phyloP scores from a whole-genome alignment of 2,888 invertebrate genomes.

The Formica aserva region DNA sequence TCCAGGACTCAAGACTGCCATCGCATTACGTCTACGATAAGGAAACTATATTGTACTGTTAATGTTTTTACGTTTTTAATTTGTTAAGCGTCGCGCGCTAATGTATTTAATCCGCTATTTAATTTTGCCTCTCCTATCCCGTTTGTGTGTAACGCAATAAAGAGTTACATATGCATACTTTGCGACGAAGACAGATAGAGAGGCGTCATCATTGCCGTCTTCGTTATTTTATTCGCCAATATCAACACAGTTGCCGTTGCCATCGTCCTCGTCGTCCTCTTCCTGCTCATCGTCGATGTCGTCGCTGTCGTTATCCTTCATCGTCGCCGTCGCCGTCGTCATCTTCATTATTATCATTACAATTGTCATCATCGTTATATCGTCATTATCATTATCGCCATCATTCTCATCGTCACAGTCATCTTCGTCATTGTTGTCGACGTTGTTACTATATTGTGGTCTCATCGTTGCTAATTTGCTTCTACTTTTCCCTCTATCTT shows the following conservation, averaged over 20 bases:
- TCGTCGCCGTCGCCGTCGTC: not conserved
- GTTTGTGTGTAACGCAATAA: conserved; percentile 73
- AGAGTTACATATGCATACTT: conserved; percentile 62
- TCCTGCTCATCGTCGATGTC: not conserved
- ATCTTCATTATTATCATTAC: not conserved
- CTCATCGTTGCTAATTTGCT: conserved; percentile 42
- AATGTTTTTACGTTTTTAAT: conserved; percentile 85
- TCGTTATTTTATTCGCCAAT: conserved; percentile 11
- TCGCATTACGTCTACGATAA: conserved; percentile 83
- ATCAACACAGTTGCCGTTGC: not conserved
- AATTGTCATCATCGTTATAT: not conserved
- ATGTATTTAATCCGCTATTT: conserved; percentile 78
- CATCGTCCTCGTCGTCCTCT: not conserved
- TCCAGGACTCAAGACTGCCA: conserved; percentile 85
- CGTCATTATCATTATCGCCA: conserved; percentile 3
- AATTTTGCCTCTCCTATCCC: conserved; percentile 73
- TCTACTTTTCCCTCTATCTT: conserved; percentile 13
- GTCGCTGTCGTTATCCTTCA: not conserved
- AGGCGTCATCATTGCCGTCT: conserved; percentile 28
- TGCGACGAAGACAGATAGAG: conserved; percentile 49
- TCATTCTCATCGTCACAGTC: conserved; percentile 15
- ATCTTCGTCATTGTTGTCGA: conserved; percentile 30
- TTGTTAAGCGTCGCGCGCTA: conserved; percentile 83
- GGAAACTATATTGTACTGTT: conserved; percentile 83
- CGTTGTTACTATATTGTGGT: conserved; percentile 39